phyloP scores from a whole-genome alignment of 2,888 invertebrate genomes.

The Ormyrus rosae region DNA sequence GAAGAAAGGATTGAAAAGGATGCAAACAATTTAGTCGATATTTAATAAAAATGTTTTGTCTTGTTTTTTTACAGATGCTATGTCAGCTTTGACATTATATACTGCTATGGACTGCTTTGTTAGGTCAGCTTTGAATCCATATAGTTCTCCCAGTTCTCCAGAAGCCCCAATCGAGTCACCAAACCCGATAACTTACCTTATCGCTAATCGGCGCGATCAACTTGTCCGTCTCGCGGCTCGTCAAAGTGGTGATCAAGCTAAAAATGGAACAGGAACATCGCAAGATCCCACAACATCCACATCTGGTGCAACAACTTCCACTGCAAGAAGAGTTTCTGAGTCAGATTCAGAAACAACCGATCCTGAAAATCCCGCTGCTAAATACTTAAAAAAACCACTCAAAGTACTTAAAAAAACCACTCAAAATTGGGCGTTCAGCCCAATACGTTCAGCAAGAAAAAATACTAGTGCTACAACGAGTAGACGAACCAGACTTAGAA shows the following conservation, averaged over 20 bases:
- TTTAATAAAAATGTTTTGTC: background rate
- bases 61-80: slow-evolving; percentile 62
- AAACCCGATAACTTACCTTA: slow-evolving; percentile 85
- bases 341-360: too few species aligned
- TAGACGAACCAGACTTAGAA: too few species aligned
- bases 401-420: too few species aligned
- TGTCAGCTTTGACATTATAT: slow-evolving; percentile 63
- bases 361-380: too few species aligned
- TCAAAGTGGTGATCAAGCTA: slow-evolving; percentile 61
- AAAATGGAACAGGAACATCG: slow-evolving; percentile 47
- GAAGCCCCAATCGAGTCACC: slow-evolving; percentile 76
- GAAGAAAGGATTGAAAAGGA: background rate
- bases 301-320: background rate
- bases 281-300: background rate
- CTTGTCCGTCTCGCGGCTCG: slow-evolving; percentile 79
- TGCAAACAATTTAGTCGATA: background rate
- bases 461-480: too few species aligned
- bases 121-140: slow-evolving; percentile 63
- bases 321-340: background rate
- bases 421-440: too few species aligned
- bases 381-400: too few species aligned
- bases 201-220: slow-evolving; percentile 84
- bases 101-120: slow-evolving; percentile 66
- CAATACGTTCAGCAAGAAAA: too few species aligned
- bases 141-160: slow-evolving; percentile 58